These are phyloP conservation scores for Rhizomys pruinosus DNA, from an alignment of 2,113 vertebrate species.

Conservation along the genomic window DNA sequence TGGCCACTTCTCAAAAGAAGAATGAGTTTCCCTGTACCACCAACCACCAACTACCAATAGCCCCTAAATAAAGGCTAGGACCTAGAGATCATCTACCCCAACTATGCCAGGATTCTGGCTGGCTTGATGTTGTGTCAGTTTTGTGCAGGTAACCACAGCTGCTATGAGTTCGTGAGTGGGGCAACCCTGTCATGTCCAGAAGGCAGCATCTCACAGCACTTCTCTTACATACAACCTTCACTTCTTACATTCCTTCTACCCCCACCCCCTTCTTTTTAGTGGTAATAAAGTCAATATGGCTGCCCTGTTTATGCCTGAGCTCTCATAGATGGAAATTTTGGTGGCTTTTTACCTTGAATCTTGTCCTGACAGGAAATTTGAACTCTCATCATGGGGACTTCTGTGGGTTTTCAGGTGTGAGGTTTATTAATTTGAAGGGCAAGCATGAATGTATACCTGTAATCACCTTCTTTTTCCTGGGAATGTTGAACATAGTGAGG, in stretches of 20 bases:
- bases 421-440: background rate
- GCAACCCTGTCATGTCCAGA: background rate
- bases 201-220: too few species aligned
- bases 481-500: background rate
- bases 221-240: background rate
- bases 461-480: conserved; percentile 9
- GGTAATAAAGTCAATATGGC: background rate
- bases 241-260: background rate
- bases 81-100: background rate
- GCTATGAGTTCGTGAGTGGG: too few species aligned
- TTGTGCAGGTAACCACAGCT: background rate
- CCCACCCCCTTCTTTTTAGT: background rate
- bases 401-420: background rate
- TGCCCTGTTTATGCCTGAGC: background rate
- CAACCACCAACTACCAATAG: background rate
- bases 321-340: background rate
- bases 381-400: background rate
- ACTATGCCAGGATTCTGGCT: too few species aligned
- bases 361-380: background rate
- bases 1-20: background rate
- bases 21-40: background rate
- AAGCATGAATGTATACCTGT: background rate
- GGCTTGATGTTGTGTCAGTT: background rate
- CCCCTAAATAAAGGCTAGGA: background rate
- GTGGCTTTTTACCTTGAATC: background rate